These are phyloP conservation scores for Pampusana beccarii DNA, from an alignment of 2,113 vertebrate genomes.

Conservation along the genomic window DNA sequence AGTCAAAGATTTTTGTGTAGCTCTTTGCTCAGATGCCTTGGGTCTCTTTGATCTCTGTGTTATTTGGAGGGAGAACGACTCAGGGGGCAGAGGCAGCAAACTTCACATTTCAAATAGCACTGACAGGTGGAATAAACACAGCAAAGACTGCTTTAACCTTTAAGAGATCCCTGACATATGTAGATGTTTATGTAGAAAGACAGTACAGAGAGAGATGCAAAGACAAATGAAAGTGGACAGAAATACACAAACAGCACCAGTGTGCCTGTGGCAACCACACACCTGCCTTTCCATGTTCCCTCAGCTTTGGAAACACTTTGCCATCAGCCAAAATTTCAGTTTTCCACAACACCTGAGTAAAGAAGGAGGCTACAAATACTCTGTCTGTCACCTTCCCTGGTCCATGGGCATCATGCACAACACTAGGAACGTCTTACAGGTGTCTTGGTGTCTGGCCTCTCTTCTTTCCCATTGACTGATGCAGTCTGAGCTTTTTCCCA, in stretches of 20 bases:
- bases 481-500: neutral
- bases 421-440: neutral
- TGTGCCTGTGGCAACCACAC: neutral
- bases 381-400: neutral
- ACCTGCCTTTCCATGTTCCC: neutral
- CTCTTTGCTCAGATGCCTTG: neutral
- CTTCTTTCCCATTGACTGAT: neutral
- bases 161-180: neutral
- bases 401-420: neutral
- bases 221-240: neutral
- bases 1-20: neutral
- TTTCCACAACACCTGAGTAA: neutral
- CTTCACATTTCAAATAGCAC: neutral
- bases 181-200: neutral
- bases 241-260: neutral
- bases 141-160: neutral
- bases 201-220: neutral
- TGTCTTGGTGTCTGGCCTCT: neutral
- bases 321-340: neutral
- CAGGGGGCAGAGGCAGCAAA: neutral
- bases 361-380: neutral
- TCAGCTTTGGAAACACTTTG: neutral
- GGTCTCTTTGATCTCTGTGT: neutral
- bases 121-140: neutral
- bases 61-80: neutral